Evolutionary conservation across 2,888 invertebrate species (phyloP).

Genomic region (Selenia dentaria): DNA sequence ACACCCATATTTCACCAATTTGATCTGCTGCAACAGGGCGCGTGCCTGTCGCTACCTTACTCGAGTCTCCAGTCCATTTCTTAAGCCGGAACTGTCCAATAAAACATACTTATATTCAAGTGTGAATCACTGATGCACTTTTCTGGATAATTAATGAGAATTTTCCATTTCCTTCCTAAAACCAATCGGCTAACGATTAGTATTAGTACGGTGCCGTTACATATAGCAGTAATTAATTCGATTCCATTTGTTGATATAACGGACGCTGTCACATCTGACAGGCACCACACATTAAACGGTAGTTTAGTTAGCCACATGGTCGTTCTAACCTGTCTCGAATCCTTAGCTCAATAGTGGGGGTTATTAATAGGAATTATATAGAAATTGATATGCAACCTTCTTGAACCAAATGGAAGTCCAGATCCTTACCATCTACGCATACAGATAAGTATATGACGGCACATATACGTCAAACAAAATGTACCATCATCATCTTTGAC

Average conservation of each 20-base stretch:
- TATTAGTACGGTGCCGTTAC: no score
- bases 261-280: slow-evolving; percentile 26
- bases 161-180: no score
- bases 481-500: not conserved
- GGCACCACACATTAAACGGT: slow-evolving; percentile 15
- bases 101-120: no score
- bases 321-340: slow-evolving; percentile 6
- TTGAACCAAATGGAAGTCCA: not conserved
- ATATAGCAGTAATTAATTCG: slow-evolving; percentile 25
- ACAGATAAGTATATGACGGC: slow-evolving; percentile 17
- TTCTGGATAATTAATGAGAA: no score
- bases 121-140: no score
- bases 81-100: no score
- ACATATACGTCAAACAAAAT: slow-evolving; percentile 7
- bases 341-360: no score
- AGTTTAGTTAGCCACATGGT: slow-evolving; percentile 9
- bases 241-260: slow-evolving; percentile 34
- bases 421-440: slow-evolving; percentile 8
- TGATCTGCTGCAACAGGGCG: no score
- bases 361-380: no score
- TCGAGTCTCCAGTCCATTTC: no score
- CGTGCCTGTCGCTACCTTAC: no score
- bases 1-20: no score
- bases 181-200: slow-evolving; percentile 3
- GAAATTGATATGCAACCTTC: not conserved